Percentiles rank a stretch among this genome's conserved stretches.
These are phyloP conservation scores for Tortricodes alternella DNA, from an alignment of 2,888 invertebrate genomes.

Conservation along the genomic window DNA sequence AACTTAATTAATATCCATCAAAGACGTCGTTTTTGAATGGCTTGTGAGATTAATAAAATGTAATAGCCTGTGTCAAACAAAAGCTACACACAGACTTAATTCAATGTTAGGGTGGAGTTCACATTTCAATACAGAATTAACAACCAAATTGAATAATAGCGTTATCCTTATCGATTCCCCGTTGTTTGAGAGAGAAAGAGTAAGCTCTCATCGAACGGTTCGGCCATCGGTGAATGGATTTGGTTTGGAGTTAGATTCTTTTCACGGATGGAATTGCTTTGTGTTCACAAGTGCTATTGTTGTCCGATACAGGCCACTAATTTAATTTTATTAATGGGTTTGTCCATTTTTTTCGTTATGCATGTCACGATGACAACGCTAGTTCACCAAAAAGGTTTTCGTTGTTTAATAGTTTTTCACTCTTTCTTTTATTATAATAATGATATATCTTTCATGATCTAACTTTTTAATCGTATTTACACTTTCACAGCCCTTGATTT, in stretches of 20 bases:
- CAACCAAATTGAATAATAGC: constrained; percentile 21
- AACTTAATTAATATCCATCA: background rate
- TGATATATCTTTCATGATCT: no score
- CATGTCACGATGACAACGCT: constrained; percentile 33
- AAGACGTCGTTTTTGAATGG: background rate
- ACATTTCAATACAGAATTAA: constrained; percentile 15
- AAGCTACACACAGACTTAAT: background rate
- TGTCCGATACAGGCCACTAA: constrained; percentile 57
- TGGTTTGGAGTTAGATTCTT: constrained; percentile 38
- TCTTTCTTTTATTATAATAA: no score
- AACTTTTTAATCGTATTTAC: no score
- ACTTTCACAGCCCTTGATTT: background rate
- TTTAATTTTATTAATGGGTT: constrained; percentile 66
- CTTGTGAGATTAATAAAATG: constrained; percentile 4
- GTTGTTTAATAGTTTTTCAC: background rate
- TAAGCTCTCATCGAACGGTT: constrained; percentile 10
- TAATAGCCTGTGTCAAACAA: background rate
- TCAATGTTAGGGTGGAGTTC: constrained; percentile 7
- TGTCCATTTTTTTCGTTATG: constrained; percentile 42
- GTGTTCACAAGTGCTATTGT: constrained; percentile 54
- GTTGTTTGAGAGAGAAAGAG: constrained; percentile 16
- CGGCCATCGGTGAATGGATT: constrained; percentile 31
- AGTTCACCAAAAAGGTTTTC: background rate
- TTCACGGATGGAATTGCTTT: constrained; percentile 47
- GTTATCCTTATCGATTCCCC: constrained; percentile 14